Evolutionary conservation across 2,797 vertebrate species (phyloP), one percentile per base, ranked within the genome.

Genomic region (Sandelia bainsii): DNA sequence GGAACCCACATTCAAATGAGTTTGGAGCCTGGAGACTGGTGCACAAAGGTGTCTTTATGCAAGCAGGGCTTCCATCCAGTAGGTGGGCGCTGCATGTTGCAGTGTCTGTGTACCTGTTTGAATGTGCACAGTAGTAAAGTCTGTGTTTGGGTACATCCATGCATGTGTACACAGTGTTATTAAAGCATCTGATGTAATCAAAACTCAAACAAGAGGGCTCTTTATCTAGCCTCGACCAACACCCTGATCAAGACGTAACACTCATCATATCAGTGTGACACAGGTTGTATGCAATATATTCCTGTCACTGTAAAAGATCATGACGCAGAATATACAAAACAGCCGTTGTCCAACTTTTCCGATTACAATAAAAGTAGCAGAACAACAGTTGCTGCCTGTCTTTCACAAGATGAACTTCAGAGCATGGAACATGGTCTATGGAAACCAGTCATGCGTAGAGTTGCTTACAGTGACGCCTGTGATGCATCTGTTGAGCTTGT

Each of bases 81-180:
- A 1, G 67, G 72, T 71, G 58, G 48, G 61, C 23, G 22, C 66
- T 60, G 72, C 70, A 14, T 50, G 69, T 77, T 14, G 39, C 46
- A 59, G 70, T 58, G 68, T 72, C 52, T 71, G 77, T 70, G 58
- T 78, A 45, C 77, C 71, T 81, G 74, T 81, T 62, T 83, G 79
- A 77, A 22, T 72, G 79, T 67, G 69, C 32, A 29, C 62, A 32
- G 79, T 66, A 76, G 79, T 86, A 80, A 83, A 77, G 65, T 72
- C 58, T 84, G 75, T 81, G 78, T 86, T 79, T 87, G 84, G 50
- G 77, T 44, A 81, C 84, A 81, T 84, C 50, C 42, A 37, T 59
- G 29, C 54, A 22, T 88, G 77, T 91, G 87, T 89, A 79, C 85
- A 84, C 68, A 81, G 82, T 3, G 75, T 91, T 91, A 86, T 90